phyloP scores from a whole-genome alignment of 2,888 invertebrate genomes.

The Crematogaster levior region DNA sequence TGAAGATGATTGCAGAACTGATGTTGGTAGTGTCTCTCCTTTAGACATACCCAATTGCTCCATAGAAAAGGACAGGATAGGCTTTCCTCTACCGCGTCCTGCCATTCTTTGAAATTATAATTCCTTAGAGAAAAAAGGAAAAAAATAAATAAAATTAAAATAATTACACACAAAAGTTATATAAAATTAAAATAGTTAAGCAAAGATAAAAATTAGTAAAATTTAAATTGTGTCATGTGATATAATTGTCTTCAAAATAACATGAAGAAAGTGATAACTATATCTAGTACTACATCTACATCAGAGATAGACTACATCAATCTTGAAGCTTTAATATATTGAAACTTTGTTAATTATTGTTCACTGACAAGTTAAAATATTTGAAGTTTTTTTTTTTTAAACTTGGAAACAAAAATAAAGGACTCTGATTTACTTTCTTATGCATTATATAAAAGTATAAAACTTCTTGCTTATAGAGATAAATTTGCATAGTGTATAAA shows the following conservation, averaged over 20 bases:
- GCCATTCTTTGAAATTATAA: slow-evolving; percentile 76
- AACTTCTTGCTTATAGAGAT: no score
- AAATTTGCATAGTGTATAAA: no score
- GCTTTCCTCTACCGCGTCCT: slow-evolving; percentile 82
- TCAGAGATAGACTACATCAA: no score
- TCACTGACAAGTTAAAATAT: no score
- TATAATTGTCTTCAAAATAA: neutral
- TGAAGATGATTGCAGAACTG: slow-evolving; percentile 84
- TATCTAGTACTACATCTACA: no score
- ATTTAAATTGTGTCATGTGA: neutral
- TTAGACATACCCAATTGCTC: slow-evolving; percentile 84
- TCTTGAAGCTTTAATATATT: no score
- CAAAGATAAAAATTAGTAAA: neutral
- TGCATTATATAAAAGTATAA: no score
- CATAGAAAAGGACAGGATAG: slow-evolving; percentile 81
- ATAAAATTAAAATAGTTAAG: neutral
- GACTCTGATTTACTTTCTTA: no score
- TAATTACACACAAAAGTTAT: neutral
- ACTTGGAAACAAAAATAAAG: no score
- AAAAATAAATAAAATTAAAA: neutral
- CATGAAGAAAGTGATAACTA: neutral
- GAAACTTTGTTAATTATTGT: no score
- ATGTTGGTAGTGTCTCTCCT: slow-evolving; percentile 83
- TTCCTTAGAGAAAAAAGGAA: neutral
- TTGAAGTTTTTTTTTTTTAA: no score